Percentiles rank a stretch among this genome's conserved stretches.
phyloP scores from a whole-genome alignment of 2,113 vertebrate species.

The Phylloscopus trochilus region DNA sequence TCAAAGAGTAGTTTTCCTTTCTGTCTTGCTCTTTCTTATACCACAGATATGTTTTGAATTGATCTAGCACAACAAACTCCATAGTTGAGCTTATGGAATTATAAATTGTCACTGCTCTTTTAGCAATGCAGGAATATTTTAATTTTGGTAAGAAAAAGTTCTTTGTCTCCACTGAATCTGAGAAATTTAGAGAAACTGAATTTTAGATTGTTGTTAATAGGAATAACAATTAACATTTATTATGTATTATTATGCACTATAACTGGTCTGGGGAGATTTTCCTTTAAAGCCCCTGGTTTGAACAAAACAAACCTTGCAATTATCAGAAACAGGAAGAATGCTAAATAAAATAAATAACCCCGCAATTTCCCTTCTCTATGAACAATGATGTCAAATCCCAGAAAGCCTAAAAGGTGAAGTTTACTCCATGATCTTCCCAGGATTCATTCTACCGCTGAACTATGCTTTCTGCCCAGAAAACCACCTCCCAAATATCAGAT shows the following conservation, averaged over 20 bases:
- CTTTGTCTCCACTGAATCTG: neutral
- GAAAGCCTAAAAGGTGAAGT: neutral
- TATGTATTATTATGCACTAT: neutral
- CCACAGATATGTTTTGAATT: conserved; percentile 49
- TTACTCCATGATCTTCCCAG: neutral
- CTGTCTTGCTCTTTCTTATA: conserved; percentile 3
- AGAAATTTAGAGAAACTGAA: neutral
- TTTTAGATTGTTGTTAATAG: neutral
- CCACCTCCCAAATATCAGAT: neutral
- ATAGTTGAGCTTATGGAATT: conserved; percentile 42
- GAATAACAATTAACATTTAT: neutral
- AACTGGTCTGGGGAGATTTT: neutral
- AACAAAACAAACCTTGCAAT: neutral
- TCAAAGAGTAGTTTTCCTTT: conserved; percentile 40
- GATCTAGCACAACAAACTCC: conserved; percentile 47
- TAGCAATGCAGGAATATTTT: neutral
- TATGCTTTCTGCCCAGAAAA: neutral
- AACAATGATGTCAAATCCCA: neutral
- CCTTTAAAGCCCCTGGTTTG: neutral
- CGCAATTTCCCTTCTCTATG: neutral
- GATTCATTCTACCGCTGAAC: neutral
- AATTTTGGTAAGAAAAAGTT: conserved; percentile 18
- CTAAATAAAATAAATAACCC: neutral
- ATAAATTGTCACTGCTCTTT: conserved; percentile 31
- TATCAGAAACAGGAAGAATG: neutral